phyloP scores from a whole-genome alignment of 1,140 invertebrate genomes.

The Magallana gigas region DNA sequence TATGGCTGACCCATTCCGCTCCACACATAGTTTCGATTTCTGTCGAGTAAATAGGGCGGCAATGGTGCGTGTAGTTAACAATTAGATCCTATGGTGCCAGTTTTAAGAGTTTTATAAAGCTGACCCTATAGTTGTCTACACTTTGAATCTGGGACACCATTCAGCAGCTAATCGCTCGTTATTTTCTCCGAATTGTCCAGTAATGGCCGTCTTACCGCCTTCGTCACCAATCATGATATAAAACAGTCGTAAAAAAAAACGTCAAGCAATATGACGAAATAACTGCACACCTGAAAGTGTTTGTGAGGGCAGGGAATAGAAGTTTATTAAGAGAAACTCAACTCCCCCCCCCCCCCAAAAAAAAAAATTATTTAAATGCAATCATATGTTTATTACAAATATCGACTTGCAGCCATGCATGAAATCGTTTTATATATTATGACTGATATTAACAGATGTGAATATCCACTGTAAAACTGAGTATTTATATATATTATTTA shows the following conservation, averaged over 20 bases:
- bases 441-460: too few species aligned
- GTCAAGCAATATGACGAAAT: background rate
- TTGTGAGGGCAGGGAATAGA: background rate
- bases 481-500: too few species aligned
- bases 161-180: background rate
- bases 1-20: background rate
- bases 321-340: too few species aligned
- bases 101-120: background rate
- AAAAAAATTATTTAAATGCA: too few species aligned
- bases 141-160: background rate
- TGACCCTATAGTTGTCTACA: background rate
- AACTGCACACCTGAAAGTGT: background rate
- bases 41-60: background rate
- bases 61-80: slow-evolving; percentile 2
- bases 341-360: too few species aligned
- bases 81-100: background rate
- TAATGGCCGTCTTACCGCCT: background rate
- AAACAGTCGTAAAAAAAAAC: background rate
- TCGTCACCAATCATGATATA: background rate
- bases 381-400: too few species aligned
- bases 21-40: slow-evolving; percentile 5
- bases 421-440: too few species aligned
- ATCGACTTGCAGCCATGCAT: too few species aligned
- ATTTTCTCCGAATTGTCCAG: background rate
- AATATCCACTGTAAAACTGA: too few species aligned